Base-by-base conservation (phyloP, 2,797 vertebrate genomes). In the Okamejei kenojei region DNA sequence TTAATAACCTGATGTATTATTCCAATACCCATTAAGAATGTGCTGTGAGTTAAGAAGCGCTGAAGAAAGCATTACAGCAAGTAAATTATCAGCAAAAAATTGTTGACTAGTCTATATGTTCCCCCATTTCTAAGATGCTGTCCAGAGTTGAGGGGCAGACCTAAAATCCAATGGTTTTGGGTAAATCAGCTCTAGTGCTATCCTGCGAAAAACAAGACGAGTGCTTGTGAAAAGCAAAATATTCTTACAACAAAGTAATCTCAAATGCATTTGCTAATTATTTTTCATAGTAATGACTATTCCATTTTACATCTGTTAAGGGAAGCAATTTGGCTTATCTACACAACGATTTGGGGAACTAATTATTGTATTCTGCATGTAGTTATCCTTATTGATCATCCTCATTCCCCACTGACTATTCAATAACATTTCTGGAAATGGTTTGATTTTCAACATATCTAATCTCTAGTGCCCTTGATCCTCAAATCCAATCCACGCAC, bases 401-500 rank as follows among this genome's bases (percentile, higher is more conserved):
- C 26, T 63, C 54, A 61, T 81, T 81, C 19, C 7, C 29, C 58
- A 29, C 10, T n/a, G 17, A 86, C 23, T 11, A 86, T 29, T 63
- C 15, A 63, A 58, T 58, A 54, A 84, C 26, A 84, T 13, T 82
- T 82, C 80, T 54, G 38, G 38, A 54, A 26, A 26, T 88, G 13
- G 2, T 65, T 15, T 88, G 19, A 88, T 29, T 19, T 54, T 54
- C 21, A 74, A 54, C 21, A 13, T 7, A 91, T 73, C 13, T 91
- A 91, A 91, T 23, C 63, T 71, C 58, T 68, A 19, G 65, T 68
- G 17, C n/a, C n/a, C 32, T 38, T 90, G 71, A 71, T 38, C 68
- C 15, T 10, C 73, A 38, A 71, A 15, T 92, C 90, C 11, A 76
- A 91, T n/a, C 90, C 23, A 0, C 88, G 84, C 94, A 98, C 99